Evolutionary conservation across 2,888 invertebrate genomes (phyloP), one percentile per base, ranked within the genome.

Genomic region (Microctonus hyperodae): DNA sequence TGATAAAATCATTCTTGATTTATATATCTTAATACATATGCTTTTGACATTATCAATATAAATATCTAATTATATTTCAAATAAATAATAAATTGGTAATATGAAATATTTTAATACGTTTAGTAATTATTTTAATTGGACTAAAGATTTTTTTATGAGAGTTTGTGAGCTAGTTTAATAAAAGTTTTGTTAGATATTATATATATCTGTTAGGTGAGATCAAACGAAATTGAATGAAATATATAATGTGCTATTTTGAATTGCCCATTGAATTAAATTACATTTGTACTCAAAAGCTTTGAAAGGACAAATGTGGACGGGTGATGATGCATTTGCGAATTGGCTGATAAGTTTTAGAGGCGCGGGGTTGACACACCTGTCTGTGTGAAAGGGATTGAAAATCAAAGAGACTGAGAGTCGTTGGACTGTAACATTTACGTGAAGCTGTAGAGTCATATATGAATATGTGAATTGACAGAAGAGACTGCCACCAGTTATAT

Each of bases 401-500:
- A 81, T 82, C 79, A 82, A 81, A 81, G 81, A 74, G 76, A 68
- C 53, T 44, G 60, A 72, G 71, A 74, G 51, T 69, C 76, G 67
- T 59, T 74, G 74, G 68, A 62, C 74, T 75, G 77, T 73, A 63
- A 64, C 72, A 68, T 72, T 74, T 70, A 71, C 72, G 72, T 69
- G 71, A 70, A 65, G 70, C 68, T 71, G 68, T 66, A 67, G 69
- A 63, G 73, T 69, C 69, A 68, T 72, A 75, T 70, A 70, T 72
- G 72, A 64, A 68, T 73, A 70, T 70, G 70, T 70, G 71, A 73
- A 71, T 71, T 75, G 77, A 77, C 74, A 75, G 22, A 72, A 71
- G 73, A 73, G 74, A 75, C 33, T 55, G 7, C 16, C 2, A 55
- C 55, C 33, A 20, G 55, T 0, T 28, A 53, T 35, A 40, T 23